Evolutionary conservation across 2,888 invertebrate genomes (phyloP).

Genomic region (Agelastica alni): DNA sequence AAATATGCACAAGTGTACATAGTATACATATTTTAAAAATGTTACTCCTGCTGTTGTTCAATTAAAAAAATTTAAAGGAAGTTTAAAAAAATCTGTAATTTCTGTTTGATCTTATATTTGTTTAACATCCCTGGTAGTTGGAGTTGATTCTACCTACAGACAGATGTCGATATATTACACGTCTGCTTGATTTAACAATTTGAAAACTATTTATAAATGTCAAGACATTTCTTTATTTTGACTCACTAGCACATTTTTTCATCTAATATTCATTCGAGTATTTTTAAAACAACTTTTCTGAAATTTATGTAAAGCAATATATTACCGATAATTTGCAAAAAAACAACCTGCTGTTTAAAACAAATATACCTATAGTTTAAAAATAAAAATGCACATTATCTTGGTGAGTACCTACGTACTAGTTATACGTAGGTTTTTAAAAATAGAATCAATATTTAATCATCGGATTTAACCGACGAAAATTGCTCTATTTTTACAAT

Average conservation of each 20-base stretch:
- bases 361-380: background rate
- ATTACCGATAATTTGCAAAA: no score
- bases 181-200: conserved; percentile 1
- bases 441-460: background rate
- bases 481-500: no score
- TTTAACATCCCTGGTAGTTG: background rate
- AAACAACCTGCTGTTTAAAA: no score
- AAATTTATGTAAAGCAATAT: no score
- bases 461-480: no score
- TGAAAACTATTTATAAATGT: background rate
- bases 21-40: no score
- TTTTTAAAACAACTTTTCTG: conserved; percentile 8
- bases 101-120: no score
- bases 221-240: background rate
- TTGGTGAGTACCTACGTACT: background rate
- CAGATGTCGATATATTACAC: conserved; percentile 9
- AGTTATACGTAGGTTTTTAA: background rate
- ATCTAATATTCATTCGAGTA: background rate
- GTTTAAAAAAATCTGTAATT: no score
- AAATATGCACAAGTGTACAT: no score
- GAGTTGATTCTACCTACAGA: background rate
- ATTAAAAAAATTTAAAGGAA: no score
- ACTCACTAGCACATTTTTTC: conserved; percentile 14
- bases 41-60: no score
- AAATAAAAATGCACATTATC: conserved; percentile 6